Percentiles rank a stretch among this genome's conserved stretches.
phyloP scores from a whole-genome alignment of 2,888 invertebrate genomes.

The Trypoxylon attenuatum region DNA sequence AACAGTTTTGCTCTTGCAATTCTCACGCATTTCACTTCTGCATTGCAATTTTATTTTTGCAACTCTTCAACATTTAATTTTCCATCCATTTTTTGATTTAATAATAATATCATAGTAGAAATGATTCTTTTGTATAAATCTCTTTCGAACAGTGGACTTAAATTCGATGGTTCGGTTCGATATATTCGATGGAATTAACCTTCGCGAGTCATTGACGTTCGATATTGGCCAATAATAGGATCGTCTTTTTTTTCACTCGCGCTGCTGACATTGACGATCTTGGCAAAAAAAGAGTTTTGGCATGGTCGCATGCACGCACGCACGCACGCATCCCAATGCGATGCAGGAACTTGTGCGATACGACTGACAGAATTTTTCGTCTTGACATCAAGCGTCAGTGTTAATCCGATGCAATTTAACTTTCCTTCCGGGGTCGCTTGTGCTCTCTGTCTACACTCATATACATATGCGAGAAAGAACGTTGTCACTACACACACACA shows the following conservation, averaged over 20 bases:
- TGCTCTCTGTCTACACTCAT: slow-evolving; percentile 24
- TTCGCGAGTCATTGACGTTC: background rate
- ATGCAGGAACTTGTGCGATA: background rate
- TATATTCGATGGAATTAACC: too few relatives aligned
- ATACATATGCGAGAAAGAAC: too few relatives aligned
- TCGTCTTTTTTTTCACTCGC: background rate
- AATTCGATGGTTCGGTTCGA: too few relatives aligned
- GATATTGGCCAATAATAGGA: background rate
- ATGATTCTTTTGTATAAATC: too few relatives aligned
- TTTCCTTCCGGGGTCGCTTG: slow-evolving; percentile 69
- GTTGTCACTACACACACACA: slow-evolving; percentile 48
- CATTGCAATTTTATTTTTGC: slow-evolving; percentile 12
- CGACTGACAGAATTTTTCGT: slow-evolving; percentile 9
- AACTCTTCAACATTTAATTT: too few relatives aligned
- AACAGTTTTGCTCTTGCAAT: slow-evolving; percentile 25
- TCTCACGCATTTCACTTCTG: slow-evolving; percentile 39
- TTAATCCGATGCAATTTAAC: slow-evolving; percentile 65
- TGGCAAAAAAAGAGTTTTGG: too few relatives aligned
- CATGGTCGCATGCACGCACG: too few relatives aligned
- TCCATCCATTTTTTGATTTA: too few relatives aligned
- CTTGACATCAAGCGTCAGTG: slow-evolving; percentile 29
- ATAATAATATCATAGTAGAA: slow-evolving; percentile 1
- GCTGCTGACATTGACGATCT: background rate
- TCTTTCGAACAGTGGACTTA: too few relatives aligned
- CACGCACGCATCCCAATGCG: too few relatives aligned